These are phyloP conservation scores for Nothoprocta perdicaria DNA, from an alignment of 2,113 vertebrate species.

Conservation along the genomic window DNA sequence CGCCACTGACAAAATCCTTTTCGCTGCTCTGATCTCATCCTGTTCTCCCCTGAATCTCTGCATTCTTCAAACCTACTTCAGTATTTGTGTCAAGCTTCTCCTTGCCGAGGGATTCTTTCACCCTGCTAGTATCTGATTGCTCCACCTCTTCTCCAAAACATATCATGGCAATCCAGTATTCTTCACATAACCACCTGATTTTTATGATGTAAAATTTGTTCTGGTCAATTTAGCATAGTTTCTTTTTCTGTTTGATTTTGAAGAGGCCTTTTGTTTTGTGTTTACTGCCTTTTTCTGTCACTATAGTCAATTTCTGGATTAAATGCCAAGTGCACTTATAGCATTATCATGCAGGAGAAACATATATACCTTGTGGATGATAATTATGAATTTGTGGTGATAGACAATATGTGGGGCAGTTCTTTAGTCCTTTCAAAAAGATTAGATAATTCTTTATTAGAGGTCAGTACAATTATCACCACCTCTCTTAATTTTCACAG, in stretches of 20 bases:
- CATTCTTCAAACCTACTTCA: background rate
- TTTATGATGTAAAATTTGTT: background rate
- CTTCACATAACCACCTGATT: background rate
- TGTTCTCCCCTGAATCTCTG: background rate
- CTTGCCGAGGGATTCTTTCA: background rate
- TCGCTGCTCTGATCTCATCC: background rate
- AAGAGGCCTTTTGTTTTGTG: rapidly evolving
- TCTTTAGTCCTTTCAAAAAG: background rate
- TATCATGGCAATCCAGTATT: background rate
- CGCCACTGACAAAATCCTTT: background rate
- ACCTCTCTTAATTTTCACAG: background rate
- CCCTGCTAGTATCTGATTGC: background rate
- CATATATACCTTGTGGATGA: background rate
- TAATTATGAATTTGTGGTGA: background rate
- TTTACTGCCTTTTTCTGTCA: background rate
- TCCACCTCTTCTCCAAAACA: background rate
- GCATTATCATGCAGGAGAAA: background rate
- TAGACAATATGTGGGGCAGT: background rate
- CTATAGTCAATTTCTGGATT: background rate
- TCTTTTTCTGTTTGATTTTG: background rate
- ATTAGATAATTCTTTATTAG: background rate
- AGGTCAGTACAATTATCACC: background rate
- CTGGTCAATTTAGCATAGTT: background rate
- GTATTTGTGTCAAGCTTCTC: background rate
- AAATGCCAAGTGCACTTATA: background rate